Percentiles rank a stretch among this genome's conserved stretches.
Evolutionary conservation across 2,888 invertebrate genomes (phyloP).

Genomic region (Luperina testacea): DNA sequence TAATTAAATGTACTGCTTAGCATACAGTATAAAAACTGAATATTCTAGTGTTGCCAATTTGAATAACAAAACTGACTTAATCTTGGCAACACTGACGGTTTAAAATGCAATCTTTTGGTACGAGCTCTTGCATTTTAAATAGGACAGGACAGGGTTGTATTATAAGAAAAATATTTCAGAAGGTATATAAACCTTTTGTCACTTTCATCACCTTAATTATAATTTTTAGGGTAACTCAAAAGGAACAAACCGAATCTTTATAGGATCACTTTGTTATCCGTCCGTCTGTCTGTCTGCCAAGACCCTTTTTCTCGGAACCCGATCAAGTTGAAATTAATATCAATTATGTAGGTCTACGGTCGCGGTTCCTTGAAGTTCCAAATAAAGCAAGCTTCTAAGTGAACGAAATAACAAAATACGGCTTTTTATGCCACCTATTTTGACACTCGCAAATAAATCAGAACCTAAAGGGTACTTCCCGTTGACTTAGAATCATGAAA

Average conservation of each 20-base stretch:
- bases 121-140: constrained; percentile 38
- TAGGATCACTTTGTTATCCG: not conserved
- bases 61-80: constrained; percentile 53
- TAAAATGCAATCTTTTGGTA: constrained; percentile 49
- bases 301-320: not conserved
- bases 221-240: not conserved
- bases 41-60: constrained; percentile 52
- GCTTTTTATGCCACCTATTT: not conserved
- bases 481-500: too few relatives aligned
- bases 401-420: too few relatives aligned
- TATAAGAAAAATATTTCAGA: not conserved
- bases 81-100: constrained; percentile 33
- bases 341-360: not conserved
- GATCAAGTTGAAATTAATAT: not conserved
- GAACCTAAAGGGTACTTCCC: too few relatives aligned
- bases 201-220: not conserved
- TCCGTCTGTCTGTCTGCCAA: not conserved
- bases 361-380: not conserved
- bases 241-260: not conserved
- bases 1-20: not conserved
- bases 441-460: too few relatives aligned
- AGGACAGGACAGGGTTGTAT: not conserved
- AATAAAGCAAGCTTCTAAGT: not conserved
- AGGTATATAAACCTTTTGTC: not conserved
- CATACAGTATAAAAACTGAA: constrained; percentile 25